These are phyloP conservation scores for Habropoda laboriosa DNA, from an alignment of 1,140 invertebrate genomes.

Conservation along the genomic window DNA sequence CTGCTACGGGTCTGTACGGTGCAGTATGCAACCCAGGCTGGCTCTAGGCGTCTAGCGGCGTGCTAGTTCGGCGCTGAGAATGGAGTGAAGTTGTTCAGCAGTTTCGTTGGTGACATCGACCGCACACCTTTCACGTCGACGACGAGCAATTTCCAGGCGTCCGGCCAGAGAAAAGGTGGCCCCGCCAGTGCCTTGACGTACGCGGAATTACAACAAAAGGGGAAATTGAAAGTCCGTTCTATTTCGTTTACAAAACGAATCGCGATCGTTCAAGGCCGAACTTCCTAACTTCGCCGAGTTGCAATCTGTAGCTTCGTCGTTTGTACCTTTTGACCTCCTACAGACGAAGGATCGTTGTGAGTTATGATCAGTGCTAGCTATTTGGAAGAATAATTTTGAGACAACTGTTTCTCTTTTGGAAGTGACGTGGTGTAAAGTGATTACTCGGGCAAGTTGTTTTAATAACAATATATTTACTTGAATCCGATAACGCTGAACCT, in stretches of 20 bases:
- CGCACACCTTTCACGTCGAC: constrained; percentile 26
- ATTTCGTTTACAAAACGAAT: neutral
- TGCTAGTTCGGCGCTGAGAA: constrained; percentile 46
- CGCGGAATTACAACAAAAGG: constrained; percentile 8
- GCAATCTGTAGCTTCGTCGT: too few relatives aligned
- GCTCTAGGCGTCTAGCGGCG: constrained; percentile 22
- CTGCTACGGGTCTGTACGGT: constrained; percentile 45
- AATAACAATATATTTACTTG: too few relatives aligned
- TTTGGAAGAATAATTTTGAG: too few relatives aligned
- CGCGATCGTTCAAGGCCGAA: neutral
- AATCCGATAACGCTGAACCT: too few relatives aligned
- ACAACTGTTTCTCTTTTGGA: too few relatives aligned
- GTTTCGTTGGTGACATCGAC: constrained; percentile 29
- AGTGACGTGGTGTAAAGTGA: too few relatives aligned
- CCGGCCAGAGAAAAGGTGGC: constrained; percentile 7
- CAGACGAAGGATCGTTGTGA: too few relatives aligned
- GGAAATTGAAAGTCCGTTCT: neutral
- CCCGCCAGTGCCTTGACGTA: neutral
- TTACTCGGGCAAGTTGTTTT: too few relatives aligned
- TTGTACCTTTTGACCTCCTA: too few relatives aligned
- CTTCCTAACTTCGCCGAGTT: too few relatives aligned
- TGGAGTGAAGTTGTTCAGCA: constrained; percentile 50
- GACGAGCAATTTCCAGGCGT: constrained; percentile 48
- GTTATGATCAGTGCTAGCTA: too few relatives aligned
- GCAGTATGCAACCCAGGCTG: constrained; percentile 23